Evolutionary conservation across 1,140 invertebrate species (phyloP), one percentile per base, ranked within the genome.

Genomic region (Mactra quadrangularis): DNA sequence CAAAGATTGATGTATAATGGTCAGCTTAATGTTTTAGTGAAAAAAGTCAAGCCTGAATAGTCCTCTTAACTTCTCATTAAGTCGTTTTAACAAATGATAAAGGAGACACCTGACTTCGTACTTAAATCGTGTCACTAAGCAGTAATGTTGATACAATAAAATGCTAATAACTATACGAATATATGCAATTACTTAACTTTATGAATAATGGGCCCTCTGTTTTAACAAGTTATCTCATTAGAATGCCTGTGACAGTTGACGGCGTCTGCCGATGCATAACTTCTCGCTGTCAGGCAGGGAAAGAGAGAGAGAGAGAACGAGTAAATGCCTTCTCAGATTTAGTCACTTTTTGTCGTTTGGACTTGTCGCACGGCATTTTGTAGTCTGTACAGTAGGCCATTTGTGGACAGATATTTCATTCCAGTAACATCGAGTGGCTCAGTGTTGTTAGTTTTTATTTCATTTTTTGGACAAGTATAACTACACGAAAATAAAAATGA

Each of bases 261-360:
- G 31, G 27, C 31, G 29, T 11, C 33, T 35, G 15, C 13, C 57
- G 57, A 60, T 35, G 57, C 57, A 35, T 60, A 31, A 60, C 57
- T 7, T 6, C 31, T 27, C 38, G 3, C 27, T 60, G 57, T n/a
- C 31, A 60, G 31, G 13, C 57, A 15, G 17, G 33, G 33, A 33
- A 3, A n/a, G 31, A 27, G 33, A n/a, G n/a, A n/a, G n/a, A n/a
- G n/a, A n/a, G 17, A 60, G 33, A 33, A 3, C 33, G 31, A 27
- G 33, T 60, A 33, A 27, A 33, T 60, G n/a, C 15, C 27, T 31
- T 15, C 33, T 35, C 29, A 15, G 29, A 33, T 31, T 31, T 60
- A 60, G 57, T 60, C 27, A 60, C 57, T 60, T 60, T 60, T 60
- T 60, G 29, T 35, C 57, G 4, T 60, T 27, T 17, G 3, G 15